phyloP scores from a whole-genome alignment of 1,140 invertebrate species.

The Drosophila kanapiae region DNA sequence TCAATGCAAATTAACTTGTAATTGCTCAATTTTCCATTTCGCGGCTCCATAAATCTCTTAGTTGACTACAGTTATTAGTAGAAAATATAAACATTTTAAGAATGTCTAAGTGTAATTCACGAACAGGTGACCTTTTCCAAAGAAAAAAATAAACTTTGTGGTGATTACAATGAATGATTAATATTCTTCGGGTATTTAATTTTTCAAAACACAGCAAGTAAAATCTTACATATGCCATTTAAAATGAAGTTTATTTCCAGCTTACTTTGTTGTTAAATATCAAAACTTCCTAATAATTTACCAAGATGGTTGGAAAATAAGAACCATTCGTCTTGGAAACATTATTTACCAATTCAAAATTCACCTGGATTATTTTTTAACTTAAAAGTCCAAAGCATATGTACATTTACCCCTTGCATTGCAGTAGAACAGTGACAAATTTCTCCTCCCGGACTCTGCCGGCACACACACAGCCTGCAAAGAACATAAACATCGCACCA shows the following conservation, averaged over 20 bases:
- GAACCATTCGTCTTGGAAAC: not conserved
- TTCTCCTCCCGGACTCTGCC: too few relatives aligned
- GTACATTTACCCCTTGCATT: too few relatives aligned
- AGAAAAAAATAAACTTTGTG: not conserved
- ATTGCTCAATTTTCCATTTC: constrained; percentile 39
- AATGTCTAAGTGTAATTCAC: not conserved
- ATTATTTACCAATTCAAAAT: not conserved
- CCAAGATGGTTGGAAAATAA: not conserved
- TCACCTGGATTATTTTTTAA: too few relatives aligned
- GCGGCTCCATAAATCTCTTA: constrained; percentile 11
- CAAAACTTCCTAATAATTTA: not conserved
- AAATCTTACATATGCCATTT: not conserved
- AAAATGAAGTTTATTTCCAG: not conserved
- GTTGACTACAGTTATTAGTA: not conserved
- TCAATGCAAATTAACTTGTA: constrained; percentile 18
- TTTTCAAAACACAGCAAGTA: not conserved
- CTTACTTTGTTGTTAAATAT: not conserved
- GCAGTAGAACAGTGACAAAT: too few relatives aligned
- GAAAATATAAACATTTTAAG: not conserved
- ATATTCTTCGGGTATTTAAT: not conserved
- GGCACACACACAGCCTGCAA: too few relatives aligned
- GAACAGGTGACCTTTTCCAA: constrained; percentile 2
- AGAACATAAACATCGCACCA: too few relatives aligned
- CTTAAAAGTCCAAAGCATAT: too few relatives aligned
- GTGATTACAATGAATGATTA: not conserved